Conservation (phyloP, 2,797 vertebrate species). For the Zalophus californianus region DNA sequence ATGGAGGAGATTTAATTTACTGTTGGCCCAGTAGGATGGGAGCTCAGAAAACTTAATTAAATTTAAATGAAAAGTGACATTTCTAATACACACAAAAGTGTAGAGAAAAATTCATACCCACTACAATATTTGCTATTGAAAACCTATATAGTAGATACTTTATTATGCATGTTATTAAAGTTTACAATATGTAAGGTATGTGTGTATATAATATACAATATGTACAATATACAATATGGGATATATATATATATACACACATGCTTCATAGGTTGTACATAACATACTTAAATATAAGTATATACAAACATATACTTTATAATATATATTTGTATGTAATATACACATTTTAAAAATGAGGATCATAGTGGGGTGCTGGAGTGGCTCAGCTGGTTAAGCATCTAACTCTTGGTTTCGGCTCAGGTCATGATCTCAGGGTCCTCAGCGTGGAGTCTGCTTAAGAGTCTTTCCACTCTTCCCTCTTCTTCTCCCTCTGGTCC, state of each 20-base stretch:
- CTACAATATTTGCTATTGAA: background rate
- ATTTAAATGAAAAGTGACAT: background rate
- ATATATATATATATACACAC: background rate
- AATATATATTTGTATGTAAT: background rate
- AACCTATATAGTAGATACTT: background rate
- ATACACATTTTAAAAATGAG: background rate
- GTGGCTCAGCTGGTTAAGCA: background rate
- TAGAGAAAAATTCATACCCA: background rate
- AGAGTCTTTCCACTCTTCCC: background rate
- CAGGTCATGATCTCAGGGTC: background rate
- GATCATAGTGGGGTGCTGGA: background rate
- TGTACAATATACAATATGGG: background rate
- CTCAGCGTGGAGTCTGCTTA: background rate
- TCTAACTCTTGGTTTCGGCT: background rate
- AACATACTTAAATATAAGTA: background rate
- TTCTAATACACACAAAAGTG: background rate
- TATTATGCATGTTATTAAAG: background rate
- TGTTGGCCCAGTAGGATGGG: background rate
- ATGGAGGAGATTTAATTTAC: conserved; percentile 23
- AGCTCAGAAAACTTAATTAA: background rate
- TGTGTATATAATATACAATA: background rate
- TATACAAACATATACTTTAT: background rate
- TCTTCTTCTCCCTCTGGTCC: background rate
- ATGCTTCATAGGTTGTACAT: background rate
- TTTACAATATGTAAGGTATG: background rate